phyloP scores from a whole-genome alignment of 2,888 invertebrate genomes.

The Drosophila nr. perissopoda region DNA sequence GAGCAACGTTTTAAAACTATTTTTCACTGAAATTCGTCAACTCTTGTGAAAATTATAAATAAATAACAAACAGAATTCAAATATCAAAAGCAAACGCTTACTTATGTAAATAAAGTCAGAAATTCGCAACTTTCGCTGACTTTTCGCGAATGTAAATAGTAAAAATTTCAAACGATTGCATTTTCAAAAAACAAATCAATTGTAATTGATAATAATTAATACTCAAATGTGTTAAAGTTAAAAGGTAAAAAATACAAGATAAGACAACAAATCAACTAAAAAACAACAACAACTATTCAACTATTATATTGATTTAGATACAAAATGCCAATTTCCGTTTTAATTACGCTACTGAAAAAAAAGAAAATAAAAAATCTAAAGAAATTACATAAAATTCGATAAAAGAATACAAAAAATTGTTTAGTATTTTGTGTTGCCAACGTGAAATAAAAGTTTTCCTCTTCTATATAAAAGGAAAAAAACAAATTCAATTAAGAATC shows the following conservation, averaged over 20 bases:
- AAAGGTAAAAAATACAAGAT: constrained; percentile 36
- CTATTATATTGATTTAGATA: constrained; percentile 4
- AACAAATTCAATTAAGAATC: constrained; percentile 41
- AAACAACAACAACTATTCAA: background rate
- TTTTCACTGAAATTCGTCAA: constrained; percentile 62
- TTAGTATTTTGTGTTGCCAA: constrained; percentile 37
- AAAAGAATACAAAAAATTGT: constrained; percentile 28
- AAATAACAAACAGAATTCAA: constrained; percentile 47
- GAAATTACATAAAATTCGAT: constrained; percentile 49
- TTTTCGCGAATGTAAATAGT: constrained; percentile 29
- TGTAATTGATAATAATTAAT: constrained; percentile 12
- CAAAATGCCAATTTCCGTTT: constrained; percentile 8
- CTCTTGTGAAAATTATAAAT: constrained; percentile 48
- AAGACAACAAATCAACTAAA: background rate
- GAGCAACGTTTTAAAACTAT: constrained; percentile 33
- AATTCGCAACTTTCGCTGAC: constrained; percentile 41
- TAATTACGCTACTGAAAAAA: background rate
- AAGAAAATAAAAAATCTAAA: constrained; percentile 2
- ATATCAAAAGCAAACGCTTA: constrained; percentile 39
- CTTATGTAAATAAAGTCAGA: constrained; percentile 29
- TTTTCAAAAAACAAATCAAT: constrained; percentile 46
- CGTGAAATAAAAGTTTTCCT: constrained; percentile 40
- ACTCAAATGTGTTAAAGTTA: constrained; percentile 37
- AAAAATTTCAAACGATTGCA: constrained; percentile 47
- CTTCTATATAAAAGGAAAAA: constrained; percentile 29